Conservation (phyloP, 1,140 invertebrate species). For the Musca domestica region DNA sequence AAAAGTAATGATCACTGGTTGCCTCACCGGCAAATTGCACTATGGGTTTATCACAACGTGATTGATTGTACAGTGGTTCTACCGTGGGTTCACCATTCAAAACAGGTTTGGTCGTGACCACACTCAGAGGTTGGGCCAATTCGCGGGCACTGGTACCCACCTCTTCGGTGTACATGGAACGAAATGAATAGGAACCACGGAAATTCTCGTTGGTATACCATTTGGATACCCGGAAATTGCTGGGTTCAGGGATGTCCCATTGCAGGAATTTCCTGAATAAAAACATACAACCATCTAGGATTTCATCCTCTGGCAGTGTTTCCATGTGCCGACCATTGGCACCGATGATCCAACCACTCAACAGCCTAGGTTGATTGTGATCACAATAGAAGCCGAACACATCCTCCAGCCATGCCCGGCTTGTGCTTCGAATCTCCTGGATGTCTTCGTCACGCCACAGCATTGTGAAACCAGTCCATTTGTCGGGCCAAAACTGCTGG, state of each 20-base stretch:
- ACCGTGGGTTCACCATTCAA: slow-evolving; percentile 23
- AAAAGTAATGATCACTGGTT: slow-evolving; percentile 66
- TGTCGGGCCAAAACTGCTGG: slow-evolving; percentile 66
- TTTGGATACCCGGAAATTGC: slow-evolving; percentile 45
- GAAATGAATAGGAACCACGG: slow-evolving; percentile 70
- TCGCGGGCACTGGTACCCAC: slow-evolving; percentile 56
- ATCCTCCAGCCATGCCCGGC: slow-evolving; percentile 61
- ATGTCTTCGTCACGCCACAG: slow-evolving; percentile 61
- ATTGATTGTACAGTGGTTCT: slow-evolving; percentile 32
- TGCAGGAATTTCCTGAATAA: slow-evolving; percentile 54
- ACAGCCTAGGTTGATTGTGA: slow-evolving; percentile 64
- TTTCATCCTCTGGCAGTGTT: slow-evolving; percentile 54
- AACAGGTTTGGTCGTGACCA: slow-evolving; percentile 37
- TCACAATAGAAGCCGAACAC: slow-evolving; percentile 68
- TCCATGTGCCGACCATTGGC: slow-evolving; percentile 61
- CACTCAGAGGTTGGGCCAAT: slow-evolving; percentile 54
- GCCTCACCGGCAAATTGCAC: slow-evolving; percentile 75
- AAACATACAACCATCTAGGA: slow-evolving; percentile 55
- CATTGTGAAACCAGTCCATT: slow-evolving; percentile 56
- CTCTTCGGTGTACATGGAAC: slow-evolving; percentile 61
- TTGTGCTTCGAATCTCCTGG: slow-evolving; percentile 57
- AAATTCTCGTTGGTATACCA: slow-evolving; percentile 70
- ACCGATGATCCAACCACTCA: slow-evolving; percentile 66
- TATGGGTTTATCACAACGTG: slow-evolving; percentile 57
- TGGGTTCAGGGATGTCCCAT: slow-evolving; percentile 42